Evolutionary conservation across 2,113 vertebrate species (phyloP).

Genomic region (Protomyctophum bolini): DNA sequence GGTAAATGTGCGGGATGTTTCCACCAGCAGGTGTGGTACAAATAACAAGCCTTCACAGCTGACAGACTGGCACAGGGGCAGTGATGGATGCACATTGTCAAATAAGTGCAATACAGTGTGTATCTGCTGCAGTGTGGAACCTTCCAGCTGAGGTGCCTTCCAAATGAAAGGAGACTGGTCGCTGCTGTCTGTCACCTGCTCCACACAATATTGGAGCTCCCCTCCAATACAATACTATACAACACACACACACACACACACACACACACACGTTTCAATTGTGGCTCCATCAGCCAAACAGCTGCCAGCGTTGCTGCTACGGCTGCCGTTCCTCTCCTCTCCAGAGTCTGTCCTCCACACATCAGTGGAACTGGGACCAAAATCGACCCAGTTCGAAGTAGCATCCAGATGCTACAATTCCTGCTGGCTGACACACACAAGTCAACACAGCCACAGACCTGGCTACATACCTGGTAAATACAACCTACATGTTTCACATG

Average conservation of each 20-base stretch:
- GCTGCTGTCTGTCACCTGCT: conserved; percentile 41
- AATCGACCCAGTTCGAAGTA: conserved; percentile 28
- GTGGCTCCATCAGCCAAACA: conserved; percentile 35
- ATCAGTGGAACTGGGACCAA: conserved; percentile 33
- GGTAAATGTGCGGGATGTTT: no score
- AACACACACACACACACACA: conserved; percentile 20
- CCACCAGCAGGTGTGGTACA: no score
- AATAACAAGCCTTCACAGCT: neutral
- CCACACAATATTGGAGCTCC: conserved; percentile 14
- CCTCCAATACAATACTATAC: no score
- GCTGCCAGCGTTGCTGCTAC: conserved; percentile 42
- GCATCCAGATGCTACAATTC: conserved; percentile 41
- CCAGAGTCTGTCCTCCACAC: conserved; percentile 38
- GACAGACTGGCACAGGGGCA: neutral
- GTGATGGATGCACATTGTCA: neutral
- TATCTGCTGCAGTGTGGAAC: neutral
- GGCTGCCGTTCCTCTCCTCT: conserved; percentile 25
- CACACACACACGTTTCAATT: conserved; percentile 7
- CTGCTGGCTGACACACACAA: conserved; percentile 24
- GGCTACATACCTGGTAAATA: conserved; percentile 25
- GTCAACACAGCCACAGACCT: conserved; percentile 1
- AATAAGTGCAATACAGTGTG: neutral
- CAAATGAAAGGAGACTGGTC: conserved; percentile 10
- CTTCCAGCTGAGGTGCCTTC: neutral
- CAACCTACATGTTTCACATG: neutral